These are phyloP conservation scores for Alligator sinensis DNA, from an alignment of 2,113 vertebrate species.

Conservation along the genomic window DNA sequence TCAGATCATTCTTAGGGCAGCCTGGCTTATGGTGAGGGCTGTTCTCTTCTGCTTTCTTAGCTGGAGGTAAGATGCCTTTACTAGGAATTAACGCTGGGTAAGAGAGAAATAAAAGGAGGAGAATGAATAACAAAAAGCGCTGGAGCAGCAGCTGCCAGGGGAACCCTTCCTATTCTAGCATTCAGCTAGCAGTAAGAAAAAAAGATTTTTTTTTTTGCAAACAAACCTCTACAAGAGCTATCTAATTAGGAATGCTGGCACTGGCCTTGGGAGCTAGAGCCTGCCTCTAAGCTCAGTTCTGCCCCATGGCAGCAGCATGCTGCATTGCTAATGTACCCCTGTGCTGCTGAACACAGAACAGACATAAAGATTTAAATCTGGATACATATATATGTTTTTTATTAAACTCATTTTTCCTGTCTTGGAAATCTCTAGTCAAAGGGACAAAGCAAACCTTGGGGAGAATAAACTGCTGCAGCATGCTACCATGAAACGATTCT, in stretches of 20 bases:
- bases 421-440: not conserved
- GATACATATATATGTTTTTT: not conserved
- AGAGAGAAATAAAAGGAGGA: constrained; percentile 13
- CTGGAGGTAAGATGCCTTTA: constrained; percentile 1
- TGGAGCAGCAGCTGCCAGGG: not conserved
- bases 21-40: not conserved
- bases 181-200: not conserved
- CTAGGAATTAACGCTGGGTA: not conserved
- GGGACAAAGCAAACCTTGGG: not conserved
- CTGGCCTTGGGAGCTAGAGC: not conserved
- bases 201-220: not conserved
- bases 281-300: constrained; percentile 6
- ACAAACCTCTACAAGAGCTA: not conserved
- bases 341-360: not conserved
- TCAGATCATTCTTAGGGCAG: not conserved
- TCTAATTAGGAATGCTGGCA: constrained; percentile 5
- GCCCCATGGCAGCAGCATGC: not conserved
- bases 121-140: not conserved
- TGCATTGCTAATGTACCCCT: not conserved
- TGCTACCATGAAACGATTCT: not conserved
- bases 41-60: not conserved
- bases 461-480: not conserved
- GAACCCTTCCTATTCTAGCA: not conserved
- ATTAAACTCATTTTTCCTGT: not conserved
- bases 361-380: constrained; percentile 10